Conservation (phyloP, 1,140 invertebrate genomes). For the Saccostrea cuccullata region DNA sequence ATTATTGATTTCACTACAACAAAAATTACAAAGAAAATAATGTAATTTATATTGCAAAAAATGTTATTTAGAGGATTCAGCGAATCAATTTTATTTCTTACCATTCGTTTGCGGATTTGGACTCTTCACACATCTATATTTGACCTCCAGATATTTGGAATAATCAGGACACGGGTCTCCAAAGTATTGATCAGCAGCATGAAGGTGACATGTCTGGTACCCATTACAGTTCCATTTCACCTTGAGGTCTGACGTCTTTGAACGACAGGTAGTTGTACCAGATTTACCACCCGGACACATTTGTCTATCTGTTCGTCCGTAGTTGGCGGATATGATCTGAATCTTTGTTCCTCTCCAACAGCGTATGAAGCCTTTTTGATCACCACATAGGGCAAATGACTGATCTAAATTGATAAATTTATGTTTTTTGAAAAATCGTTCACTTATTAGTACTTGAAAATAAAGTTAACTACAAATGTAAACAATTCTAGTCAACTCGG, state of each 20-base stretch:
- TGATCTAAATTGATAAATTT: neutral
- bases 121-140: neutral
- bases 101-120: neutral
- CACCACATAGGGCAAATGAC: neutral
- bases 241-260: neutral
- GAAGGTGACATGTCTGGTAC: neutral
- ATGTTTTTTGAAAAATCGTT: too few relatives aligned
- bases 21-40: neutral
- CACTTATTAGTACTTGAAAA: too few relatives aligned
- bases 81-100: neutral
- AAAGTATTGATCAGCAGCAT: neutral
- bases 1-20: neutral
- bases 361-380: neutral
- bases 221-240: conserved; percentile 23
- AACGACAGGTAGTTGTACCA: neutral
- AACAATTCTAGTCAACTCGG: too few relatives aligned
- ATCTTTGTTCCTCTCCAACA: conserved; percentile 3
- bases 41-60: too few relatives aligned
- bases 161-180: neutral
- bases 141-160: conserved; percentile 2
- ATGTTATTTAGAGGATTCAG: too few relatives aligned
- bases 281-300: neutral
- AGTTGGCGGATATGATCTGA: neutral
- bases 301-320: neutral
- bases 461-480: too few relatives aligned